Percentiles rank a stretch among this genome's conserved stretches.
Evolutionary conservation across 1,140 invertebrate genomes (phyloP).

Genomic region (Periplaneta americana): DNA sequence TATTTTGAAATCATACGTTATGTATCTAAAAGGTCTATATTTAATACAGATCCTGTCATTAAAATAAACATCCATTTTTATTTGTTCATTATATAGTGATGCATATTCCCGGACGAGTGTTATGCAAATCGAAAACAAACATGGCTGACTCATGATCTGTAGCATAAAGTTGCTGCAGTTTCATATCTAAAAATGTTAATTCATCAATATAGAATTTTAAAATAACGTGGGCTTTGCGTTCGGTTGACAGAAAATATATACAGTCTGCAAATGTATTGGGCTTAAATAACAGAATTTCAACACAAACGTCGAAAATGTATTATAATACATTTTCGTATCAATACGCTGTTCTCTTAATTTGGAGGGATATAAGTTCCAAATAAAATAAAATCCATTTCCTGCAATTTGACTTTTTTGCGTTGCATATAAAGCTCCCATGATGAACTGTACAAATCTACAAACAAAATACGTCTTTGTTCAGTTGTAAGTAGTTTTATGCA

Average conservation of each 20-base stretch:
- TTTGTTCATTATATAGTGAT: neutral
- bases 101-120: neutral
- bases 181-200: neutral
- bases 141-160: neutral
- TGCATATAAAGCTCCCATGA: too few species aligned
- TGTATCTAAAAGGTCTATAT: neutral
- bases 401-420: too few species aligned
- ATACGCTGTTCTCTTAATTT: too few species aligned
- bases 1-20: neutral
- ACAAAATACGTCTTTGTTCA: too few species aligned
- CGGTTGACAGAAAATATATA: neutral
- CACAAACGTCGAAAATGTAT: neutral
- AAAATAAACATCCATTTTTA: neutral
- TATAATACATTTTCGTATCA: too few species aligned
- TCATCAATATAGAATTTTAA: neutral
- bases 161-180: neutral
- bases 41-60: neutral
- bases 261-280: too few species aligned
- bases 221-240: neutral
- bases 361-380: too few species aligned
- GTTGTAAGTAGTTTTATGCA: too few species aligned
- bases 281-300: too few species aligned
- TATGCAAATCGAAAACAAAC: neutral
- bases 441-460: too few species aligned
- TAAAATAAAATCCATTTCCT: too few species aligned